These are phyloP conservation scores for Cryptus viduatorius DNA, from an alignment of 2,888 invertebrate genomes.

Conservation along the genomic window DNA sequence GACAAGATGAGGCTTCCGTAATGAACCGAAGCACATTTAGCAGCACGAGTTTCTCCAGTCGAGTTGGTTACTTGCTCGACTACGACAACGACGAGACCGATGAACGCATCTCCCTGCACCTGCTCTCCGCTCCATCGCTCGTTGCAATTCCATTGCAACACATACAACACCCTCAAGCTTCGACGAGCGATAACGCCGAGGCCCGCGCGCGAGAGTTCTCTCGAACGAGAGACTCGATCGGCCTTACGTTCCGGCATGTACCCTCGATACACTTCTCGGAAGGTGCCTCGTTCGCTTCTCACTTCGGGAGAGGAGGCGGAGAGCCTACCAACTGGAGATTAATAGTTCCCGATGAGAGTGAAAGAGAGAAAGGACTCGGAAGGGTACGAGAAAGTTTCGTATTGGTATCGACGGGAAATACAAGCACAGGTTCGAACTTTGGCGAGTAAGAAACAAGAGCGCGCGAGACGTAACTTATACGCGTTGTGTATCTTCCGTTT, in stretches of 20 bases:
- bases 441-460: conserved; percentile 44
- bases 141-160: conserved; percentile 30
- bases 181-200: conserved; percentile 49
- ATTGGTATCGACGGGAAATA: conserved; percentile 33
- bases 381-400: conserved; percentile 71
- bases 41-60: conserved; percentile 29
- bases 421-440: conserved; percentile 30
- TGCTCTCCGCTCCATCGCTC: conserved; percentile 38
- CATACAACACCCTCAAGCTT: conserved; percentile 25
- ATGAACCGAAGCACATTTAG: conserved; percentile 49
- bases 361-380: conserved; percentile 41
- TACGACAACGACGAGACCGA: conserved; percentile 20
- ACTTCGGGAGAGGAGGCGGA: conserved; percentile 49
- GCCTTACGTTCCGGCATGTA: conserved; percentile 48
- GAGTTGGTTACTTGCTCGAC: conserved; percentile 38
- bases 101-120: conserved; percentile 45
- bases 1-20: conserved; percentile 42
- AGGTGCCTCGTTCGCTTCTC: conserved; percentile 69
- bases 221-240: conserved; percentile 64
- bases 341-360: conserved; percentile 71
- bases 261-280: conserved; percentile 73
- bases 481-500: not conserved
- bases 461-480: not conserved
- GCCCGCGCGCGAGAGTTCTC: conserved; percentile 67
- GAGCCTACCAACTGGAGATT: conserved; percentile 71